Percentiles rank a stretch among this genome's conserved stretches.
Evolutionary conservation across 2,113 vertebrate genomes (phyloP).

Genomic region (Drymodes brunneopygia): DNA sequence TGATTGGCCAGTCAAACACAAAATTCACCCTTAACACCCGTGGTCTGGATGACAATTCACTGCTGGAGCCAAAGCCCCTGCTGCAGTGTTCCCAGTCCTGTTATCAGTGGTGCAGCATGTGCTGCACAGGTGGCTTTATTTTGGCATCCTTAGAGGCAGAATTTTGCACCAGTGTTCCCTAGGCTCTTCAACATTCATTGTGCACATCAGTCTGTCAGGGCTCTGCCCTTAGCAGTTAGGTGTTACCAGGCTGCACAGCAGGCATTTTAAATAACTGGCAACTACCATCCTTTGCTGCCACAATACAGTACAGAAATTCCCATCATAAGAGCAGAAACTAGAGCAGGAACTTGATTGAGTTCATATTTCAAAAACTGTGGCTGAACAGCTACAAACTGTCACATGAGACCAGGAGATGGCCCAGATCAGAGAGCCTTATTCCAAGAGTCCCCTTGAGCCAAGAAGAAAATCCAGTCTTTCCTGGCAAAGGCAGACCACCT

Average conservation of each 20-base stretch:
- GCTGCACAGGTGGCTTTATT: not conserved
- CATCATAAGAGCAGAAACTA: not conserved
- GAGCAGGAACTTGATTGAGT: not conserved
- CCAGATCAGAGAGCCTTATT: not conserved
- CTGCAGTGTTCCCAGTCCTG: not conserved
- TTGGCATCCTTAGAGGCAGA: not conserved
- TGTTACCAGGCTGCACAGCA: not conserved
- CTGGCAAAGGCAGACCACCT: constrained; percentile 10
- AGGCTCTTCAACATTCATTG: not conserved
- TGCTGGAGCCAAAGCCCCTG: not conserved
- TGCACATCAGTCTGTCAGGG: not conserved
- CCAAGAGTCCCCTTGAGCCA: not conserved
- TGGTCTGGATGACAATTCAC: not conserved
- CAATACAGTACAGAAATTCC: not conserved
- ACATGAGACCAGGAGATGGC: not conserved
- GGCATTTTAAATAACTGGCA: not conserved
- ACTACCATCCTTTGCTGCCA: not conserved
- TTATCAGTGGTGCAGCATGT: rapidly evolving
- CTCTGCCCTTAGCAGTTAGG: not conserved
- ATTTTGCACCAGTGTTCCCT: not conserved
- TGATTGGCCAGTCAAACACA: not conserved
- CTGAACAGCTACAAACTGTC: not conserved
- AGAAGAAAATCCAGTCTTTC: not conserved
- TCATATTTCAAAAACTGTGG: not conserved
- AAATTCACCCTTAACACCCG: not conserved